Base-by-base conservation (phyloP, 2,888 invertebrate genomes). In the Pyrgus malvae region DNA sequence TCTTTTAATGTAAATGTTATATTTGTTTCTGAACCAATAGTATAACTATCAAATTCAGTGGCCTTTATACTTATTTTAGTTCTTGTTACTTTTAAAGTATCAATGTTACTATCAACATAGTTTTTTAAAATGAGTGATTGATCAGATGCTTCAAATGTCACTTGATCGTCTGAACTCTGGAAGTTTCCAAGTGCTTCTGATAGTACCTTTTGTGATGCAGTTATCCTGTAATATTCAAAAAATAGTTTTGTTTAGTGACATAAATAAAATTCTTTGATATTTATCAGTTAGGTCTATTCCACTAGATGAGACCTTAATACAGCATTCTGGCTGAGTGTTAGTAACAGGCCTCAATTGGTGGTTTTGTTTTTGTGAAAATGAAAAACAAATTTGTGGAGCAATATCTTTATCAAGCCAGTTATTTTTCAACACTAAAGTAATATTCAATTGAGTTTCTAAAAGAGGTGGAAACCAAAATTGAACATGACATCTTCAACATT, bases 1-100 rank as follows among this genome's bases (percentile, higher is more conserved):
- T 97, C 97, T 78, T 95, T 96, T 48, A 97, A 83, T 60, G 96
- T 95, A 80, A 97, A 97, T 62, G 97, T 97, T 23, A 98, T 92
- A 16, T 92, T 91, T 0, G 95, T 93, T 65, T 94, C 94, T 48
- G 91, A 78, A 1, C 83, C 90, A 65, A 96, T 92, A 55, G 78
- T 80, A 69, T 93, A 96, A 46, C 90, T 87, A 57, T 93, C 93
- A 91, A 97, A 97, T 78, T 96, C 96, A 38, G 92, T 91, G 2
- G 93, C 87, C 60, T 93, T 93, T 23, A 97, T 81, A 51, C 91
- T 93, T 16, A 97, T 85, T 75, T 97, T 96, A 1, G 97, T 96
- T 60, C 95, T 91, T 73, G 96, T 94, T 54, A 93, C 91, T 79
- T 94, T 94, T 2, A 92, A 90, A 64, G 93, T 92, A 80, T 92